Percentiles rank a stretch among this genome's conserved stretches.
These are phyloP conservation scores for human (Homo sapiens) DNA, from an alignment of 2,113 vertebrate species.

Conservation along the genomic window DNA sequence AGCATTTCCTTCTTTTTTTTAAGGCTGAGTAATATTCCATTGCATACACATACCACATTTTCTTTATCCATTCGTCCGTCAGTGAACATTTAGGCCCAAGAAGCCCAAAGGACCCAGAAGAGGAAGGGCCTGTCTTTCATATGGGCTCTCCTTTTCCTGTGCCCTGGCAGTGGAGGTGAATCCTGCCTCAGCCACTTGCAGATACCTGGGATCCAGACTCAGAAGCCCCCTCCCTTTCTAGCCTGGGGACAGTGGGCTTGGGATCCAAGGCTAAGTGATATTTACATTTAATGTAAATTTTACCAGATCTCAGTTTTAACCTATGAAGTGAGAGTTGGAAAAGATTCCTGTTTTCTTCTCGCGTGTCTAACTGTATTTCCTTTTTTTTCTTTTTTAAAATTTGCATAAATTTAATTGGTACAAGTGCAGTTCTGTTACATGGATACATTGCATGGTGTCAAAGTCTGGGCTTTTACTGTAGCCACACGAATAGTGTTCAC, in stretches of 20 bases:
- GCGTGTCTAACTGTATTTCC: background rate
- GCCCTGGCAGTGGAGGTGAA: too few relatives aligned
- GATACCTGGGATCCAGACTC: too few relatives aligned
- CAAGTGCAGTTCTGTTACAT: background rate
- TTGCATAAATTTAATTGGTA: too few relatives aligned
- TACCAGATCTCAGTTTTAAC: background rate
- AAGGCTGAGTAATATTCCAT: background rate
- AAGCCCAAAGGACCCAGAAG: background rate
- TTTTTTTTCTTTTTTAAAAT: background rate
- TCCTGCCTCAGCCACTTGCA: background rate
- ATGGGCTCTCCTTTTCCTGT: too few relatives aligned
- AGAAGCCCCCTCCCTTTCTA: background rate
- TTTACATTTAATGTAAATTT: background rate
- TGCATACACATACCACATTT: background rate
- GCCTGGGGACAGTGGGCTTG: background rate
- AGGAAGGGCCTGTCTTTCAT: background rate
- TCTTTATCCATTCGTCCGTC: background rate
- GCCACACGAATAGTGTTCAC: too few relatives aligned
- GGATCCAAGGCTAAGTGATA: background rate
- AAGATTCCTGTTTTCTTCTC: background rate
- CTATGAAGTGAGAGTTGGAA: background rate
- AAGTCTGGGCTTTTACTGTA: too few relatives aligned
- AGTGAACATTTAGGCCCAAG: background rate
- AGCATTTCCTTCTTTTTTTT: background rate
- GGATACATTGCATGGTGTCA: too few relatives aligned